These are phyloP conservation scores for Gymnorhina tibicen DNA, from an alignment of 2,113 vertebrate genomes.

Conservation along the genomic window DNA sequence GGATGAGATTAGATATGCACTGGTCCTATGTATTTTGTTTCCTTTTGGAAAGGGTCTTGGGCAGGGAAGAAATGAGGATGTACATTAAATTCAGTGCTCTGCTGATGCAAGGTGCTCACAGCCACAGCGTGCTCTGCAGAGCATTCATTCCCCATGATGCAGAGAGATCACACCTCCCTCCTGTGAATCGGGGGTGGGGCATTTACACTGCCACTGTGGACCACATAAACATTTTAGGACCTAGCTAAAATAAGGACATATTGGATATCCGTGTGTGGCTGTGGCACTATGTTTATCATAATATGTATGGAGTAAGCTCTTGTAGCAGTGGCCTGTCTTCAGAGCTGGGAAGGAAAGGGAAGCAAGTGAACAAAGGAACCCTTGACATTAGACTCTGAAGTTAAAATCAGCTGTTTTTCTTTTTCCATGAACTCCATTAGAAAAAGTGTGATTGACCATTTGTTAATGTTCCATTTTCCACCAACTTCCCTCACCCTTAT, in stretches of 20 bases:
- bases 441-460: not conserved
- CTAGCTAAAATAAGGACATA: not conserved
- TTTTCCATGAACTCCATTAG: not conserved
- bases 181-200: rapidly evolving
- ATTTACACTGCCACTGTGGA: rapidly evolving
- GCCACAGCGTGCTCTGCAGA: not conserved
- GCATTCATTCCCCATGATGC: rapidly evolving
- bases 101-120: not conserved
- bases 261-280: not conserved
- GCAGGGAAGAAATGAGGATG: not conserved
- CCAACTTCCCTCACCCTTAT: not conserved
- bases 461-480: not conserved
- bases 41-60: not conserved
- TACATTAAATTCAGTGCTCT: not conserved
- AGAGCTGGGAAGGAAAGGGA: not conserved
- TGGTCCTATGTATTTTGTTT: not conserved
- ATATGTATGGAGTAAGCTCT: not conserved
- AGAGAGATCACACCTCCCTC: not conserved
- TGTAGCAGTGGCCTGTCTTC: not conserved
- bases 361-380: not conserved
- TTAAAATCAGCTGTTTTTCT: not conserved
- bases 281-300: not conserved
- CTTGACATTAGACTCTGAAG: not conserved
- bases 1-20: not conserved
- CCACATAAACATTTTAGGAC: not conserved